A percentile compares a stretch with the other conserved stretches of the same genome.
Conservation (phyloP, 2,113 vertebrate genomes). For the Paedocypris sp. region DNA sequence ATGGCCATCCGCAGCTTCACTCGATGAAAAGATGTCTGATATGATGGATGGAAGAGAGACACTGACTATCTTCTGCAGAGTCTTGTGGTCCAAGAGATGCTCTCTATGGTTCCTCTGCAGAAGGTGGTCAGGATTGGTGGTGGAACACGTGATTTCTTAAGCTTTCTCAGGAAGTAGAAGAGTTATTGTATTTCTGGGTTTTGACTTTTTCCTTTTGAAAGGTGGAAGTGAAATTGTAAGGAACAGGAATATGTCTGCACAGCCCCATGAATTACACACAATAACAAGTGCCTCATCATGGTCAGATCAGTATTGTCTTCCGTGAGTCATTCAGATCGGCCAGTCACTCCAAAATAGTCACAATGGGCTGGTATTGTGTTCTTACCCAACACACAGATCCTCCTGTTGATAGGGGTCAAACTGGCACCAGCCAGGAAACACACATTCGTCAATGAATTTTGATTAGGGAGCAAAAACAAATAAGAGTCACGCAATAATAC, state of each 20-base stretch:
- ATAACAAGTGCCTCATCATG: not conserved
- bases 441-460: constrained; percentile 29
- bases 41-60: too few relatives aligned
- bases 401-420: constrained; percentile 18
- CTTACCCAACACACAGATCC: constrained; percentile 11
- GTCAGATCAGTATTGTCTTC: not conserved
- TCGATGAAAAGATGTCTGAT: too few relatives aligned
- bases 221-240: constrained; percentile 21
- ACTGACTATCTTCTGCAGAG: too few relatives aligned
- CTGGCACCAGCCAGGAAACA: constrained; percentile 34
- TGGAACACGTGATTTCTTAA: too few relatives aligned
- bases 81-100: too few relatives aligned
- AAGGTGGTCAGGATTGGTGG: too few relatives aligned
- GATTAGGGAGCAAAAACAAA: constrained; percentile 24
- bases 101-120: too few relatives aligned
- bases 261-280: constrained; percentile 9
- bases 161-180: too few relatives aligned
- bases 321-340: constrained; percentile 22
- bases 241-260: constrained; percentile 35
- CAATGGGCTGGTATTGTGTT: constrained; percentile 22
- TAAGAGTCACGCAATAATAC: not conserved
- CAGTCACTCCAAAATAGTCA: constrained; percentile 12
- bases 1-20: too few relatives aligned
- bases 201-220: constrained; percentile 27
- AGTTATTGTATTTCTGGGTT: constrained; percentile 12